phyloP scores from a whole-genome alignment of 2,888 invertebrate genomes.

The Limnephilus lunatus region DNA sequence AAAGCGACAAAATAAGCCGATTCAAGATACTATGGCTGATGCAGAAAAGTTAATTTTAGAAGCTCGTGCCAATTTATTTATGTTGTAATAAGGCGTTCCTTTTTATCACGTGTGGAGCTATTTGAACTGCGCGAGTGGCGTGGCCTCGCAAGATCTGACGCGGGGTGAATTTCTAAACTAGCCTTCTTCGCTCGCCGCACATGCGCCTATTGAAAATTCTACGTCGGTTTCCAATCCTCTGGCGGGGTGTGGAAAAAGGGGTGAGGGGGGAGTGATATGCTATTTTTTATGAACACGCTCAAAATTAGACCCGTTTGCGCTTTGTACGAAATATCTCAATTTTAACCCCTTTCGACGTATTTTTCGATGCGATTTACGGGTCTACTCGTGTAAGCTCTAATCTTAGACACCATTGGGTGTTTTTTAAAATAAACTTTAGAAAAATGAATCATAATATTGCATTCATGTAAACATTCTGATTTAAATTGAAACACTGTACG shows the following conservation, averaged over 20 bases:
- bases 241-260: not conserved
- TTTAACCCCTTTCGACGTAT: not conserved
- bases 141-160: not conserved
- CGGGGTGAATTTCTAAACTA: not conserved
- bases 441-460: not conserved
- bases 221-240: not conserved
- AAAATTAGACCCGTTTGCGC: not conserved
- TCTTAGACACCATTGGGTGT: not conserved
- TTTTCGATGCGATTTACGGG: not conserved
- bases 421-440: not conserved
- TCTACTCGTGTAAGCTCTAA: not conserved
- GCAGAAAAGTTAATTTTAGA: not conserved
- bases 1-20: not conserved
- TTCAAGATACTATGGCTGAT: not conserved
- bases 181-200: not conserved
- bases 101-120: not conserved
- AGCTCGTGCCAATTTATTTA: not conserved
- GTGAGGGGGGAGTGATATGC: not conserved
- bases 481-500: not conserved
- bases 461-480: too few species aligned
- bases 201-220: not conserved
- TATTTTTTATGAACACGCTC: constrained; percentile 16
- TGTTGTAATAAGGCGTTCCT: not conserved
- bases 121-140: not conserved
- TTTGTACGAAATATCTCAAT: not conserved